Base-by-base conservation (phyloP, 2,113 vertebrate species). In the Chaetorhynchus papuensis region DNA sequence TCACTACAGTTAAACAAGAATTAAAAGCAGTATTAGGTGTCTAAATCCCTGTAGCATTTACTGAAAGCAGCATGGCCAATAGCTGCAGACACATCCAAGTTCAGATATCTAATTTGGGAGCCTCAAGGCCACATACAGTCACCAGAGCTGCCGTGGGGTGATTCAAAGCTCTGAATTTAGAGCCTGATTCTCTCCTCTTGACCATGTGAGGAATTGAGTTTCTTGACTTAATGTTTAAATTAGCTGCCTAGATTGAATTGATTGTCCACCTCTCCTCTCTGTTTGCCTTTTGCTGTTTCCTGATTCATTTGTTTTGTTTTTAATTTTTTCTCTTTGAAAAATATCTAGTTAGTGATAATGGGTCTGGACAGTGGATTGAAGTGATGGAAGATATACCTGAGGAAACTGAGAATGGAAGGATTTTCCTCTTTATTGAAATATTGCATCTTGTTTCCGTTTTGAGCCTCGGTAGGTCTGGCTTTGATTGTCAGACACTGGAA, bases 81-180 rank as follows among this genome's bases (percentile, higher is more conserved):
- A 59, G 50, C 66, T 72, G 45, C 66, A 10, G 54, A 45, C 15
- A 24, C 13, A 41, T 76, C 19, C 57, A 87, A 72, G 45, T 90
- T 76, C 23, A 33, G 11, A 10, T 74, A 6, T 11, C 63, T 92
- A 60, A 86, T 88, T 35, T 80, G 68, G 63, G 71, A 88, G 24
- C 16, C 24, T 70, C 13, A 27, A 69, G 66, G 79, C 78, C 52
- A 45, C 6, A 5, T 22, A 22, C 10, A 41, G 82, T 79, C 31
- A 22, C 70, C 61, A 61, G 50, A 80, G 66, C 23, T 39, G 81
- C 54, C 39, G 45, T 10, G 11, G 53, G 9, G 19, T 92, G 90
- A 81, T 74, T 94, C 71, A 83, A 61, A 93, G 68, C 59, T 88
- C 90, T 77, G 71, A 81, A 66, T 83, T 95, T 90, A 86, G 83